phyloP scores from a whole-genome alignment of 2,888 invertebrate genomes.

The Lasioglossum zephyrum region DNA sequence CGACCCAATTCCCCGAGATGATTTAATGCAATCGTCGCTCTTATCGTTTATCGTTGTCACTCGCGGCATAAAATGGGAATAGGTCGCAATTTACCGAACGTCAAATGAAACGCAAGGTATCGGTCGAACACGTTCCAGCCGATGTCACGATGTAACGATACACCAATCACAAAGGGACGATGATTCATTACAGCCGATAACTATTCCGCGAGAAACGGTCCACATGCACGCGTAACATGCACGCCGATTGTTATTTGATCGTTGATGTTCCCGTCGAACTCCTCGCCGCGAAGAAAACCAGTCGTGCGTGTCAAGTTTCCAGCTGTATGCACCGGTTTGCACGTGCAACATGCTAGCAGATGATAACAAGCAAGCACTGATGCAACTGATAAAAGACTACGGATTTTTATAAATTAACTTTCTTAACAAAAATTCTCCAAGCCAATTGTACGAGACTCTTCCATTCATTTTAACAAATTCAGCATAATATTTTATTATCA shows the following conservation, averaged over 20 bases:
- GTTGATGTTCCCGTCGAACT: background rate
- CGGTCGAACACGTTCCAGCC: background rate
- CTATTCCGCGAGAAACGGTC: background rate
- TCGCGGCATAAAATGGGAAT: background rate
- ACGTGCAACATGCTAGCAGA: background rate
- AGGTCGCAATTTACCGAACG: background rate
- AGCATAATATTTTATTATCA: too few relatives aligned
- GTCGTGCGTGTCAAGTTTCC: background rate
- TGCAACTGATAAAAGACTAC: too few relatives aligned
- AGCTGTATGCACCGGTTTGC: background rate
- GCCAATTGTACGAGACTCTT: background rate
- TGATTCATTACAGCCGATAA: background rate
- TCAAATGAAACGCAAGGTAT: background rate
- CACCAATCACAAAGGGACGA: background rate
- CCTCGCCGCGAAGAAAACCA: background rate
- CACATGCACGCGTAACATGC: background rate
- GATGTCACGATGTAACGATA: background rate
- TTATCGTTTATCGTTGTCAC: constrained; percentile 30
- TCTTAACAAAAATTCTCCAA: too few relatives aligned
- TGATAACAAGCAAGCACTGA: too few relatives aligned
- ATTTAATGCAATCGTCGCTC: constrained; percentile 32
- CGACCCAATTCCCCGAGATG: constrained; percentile 39
- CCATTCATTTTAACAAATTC: background rate
- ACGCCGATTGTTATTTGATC: background rate
- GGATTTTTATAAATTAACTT: too few relatives aligned